These are phyloP conservation scores for Cyprinella venusta DNA, from an alignment of 2,797 vertebrate genomes.

Conservation along the genomic window DNA sequence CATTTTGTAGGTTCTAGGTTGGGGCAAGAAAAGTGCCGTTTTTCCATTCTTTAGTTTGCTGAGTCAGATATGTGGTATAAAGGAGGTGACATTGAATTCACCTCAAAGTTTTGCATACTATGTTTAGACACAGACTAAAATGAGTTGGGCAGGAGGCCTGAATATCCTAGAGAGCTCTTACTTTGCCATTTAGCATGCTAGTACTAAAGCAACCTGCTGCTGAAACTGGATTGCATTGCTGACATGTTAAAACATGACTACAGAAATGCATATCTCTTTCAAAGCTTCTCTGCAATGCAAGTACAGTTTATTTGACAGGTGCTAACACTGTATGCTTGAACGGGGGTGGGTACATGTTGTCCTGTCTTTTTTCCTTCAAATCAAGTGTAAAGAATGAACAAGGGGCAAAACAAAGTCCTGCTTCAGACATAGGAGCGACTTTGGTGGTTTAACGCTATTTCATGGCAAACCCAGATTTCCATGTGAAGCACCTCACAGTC, in stretches of 20 bases:
- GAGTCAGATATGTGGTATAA: not conserved
- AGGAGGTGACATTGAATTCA: not conserved
- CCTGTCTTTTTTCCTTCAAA: not conserved
- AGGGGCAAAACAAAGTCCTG: not conserved
- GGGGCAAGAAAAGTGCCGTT: not conserved
- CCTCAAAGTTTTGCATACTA: conserved; percentile 11
- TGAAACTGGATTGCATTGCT: conserved; percentile 6
- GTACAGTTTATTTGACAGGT: conserved; percentile 25
- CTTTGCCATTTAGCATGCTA: not conserved
- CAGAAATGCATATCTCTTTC: conserved; percentile 1
- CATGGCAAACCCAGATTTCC: not conserved
- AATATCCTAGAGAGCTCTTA: conserved; percentile 4
- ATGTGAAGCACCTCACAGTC: conserved; percentile 1
- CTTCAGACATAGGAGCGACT: not conserved
- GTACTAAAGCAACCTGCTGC: not conserved
- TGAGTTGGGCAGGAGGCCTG: not conserved
- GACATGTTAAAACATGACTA: conserved; percentile 19
- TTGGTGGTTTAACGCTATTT: not conserved
- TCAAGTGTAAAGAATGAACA: not conserved
- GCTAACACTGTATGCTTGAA: conserved; percentile 6
- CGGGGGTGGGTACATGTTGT: not conserved
- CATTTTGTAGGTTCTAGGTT: not conserved
- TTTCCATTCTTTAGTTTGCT: conserved; percentile 6
- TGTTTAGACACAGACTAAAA: conserved; percentile 24
- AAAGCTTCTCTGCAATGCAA: conserved; percentile 28